Base-by-base conservation (phyloP, 2,888 invertebrate species). In the Acleris emargana region DNA sequence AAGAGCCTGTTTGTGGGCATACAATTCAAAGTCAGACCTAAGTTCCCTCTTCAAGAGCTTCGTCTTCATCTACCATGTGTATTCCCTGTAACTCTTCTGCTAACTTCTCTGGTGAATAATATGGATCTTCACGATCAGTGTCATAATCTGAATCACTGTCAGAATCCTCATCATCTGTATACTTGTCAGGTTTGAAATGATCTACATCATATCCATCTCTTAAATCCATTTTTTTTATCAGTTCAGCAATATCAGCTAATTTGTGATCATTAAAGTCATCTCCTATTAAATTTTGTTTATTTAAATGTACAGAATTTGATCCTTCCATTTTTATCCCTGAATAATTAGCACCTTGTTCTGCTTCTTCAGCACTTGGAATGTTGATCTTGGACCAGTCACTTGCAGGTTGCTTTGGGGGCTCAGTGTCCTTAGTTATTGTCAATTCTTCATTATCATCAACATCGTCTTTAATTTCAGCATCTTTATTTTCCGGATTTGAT, bases 1-100 rank as follows among this genome's bases (percentile, higher is more conserved):
- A 59, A 99, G 89, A 87, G 99, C 97, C 90, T 99, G 99, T 83
- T 98, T 96, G 16, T 99, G 91, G 1, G 99, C 98, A 93, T 99
- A 99, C 95, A 99, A 97, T 0, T 99, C 98, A 93, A 98, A 99
- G 90, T 99, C 99, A 61, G 97, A 97, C 9, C 99, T 99, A 75
- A 80, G 99, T 99, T 0, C 98, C 99, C 28, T 99, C 98, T 71
- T 92, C 91, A 0, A 96, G 95, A 59, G 93, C 79, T 73, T 94
- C 94, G 47, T 96, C 95, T 72, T 95, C 95, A 71, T 94, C 87
- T 60, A 95, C 94, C 6, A 94, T 91, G 71, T 95, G 94, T 82
- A 97, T 94, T 79, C 95, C 94, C 77, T 95, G 95, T 79, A 96
- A 96, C 17, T 96, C 94, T 74, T 94, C 93, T 70, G 93, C 93